A percentile compares a stretch with the other conserved stretches of the same genome.
These are phyloP conservation scores for Smithornis capensis DNA, from an alignment of 2,113 vertebrate genomes.

Conservation along the genomic window DNA sequence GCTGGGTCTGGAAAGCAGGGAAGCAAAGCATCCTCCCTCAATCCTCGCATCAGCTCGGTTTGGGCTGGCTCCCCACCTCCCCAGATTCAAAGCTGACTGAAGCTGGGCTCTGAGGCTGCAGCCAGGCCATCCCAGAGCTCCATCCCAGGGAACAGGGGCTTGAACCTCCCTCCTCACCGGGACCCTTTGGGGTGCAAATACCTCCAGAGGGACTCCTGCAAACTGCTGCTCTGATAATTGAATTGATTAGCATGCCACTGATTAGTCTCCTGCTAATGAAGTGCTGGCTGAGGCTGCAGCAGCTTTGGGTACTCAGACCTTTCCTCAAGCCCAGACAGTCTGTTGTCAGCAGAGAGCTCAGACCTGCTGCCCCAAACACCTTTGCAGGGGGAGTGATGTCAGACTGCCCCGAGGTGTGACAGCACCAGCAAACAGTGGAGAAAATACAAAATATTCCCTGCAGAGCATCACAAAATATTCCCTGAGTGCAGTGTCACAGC, in stretches of 20 bases:
- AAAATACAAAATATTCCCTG: accelerated
- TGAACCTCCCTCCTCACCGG: not conserved
- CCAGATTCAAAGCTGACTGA: no score
- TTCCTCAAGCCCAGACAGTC: not conserved
- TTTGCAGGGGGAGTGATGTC: not conserved
- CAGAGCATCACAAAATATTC: accelerated
- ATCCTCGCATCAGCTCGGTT: accelerated
- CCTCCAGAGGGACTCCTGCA: not conserved
- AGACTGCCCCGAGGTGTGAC: not conserved
- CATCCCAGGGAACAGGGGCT: accelerated
- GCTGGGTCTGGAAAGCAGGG: not conserved
- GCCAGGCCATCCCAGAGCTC: not conserved
- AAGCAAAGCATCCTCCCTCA: not conserved
- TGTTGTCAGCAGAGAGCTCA: accelerated
- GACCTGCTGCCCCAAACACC: not conserved
- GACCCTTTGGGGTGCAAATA: not conserved
- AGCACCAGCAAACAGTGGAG: no score
- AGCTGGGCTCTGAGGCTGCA: not conserved
- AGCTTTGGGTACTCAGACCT: not conserved
- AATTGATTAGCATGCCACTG: not conserved
- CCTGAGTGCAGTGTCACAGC: not conserved
- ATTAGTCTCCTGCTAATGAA: not conserved
- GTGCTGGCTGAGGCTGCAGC: not conserved
- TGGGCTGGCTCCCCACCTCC: not conserved
- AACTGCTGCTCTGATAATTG: not conserved